Conservation (phyloP, 2,113 vertebrate species). For the Lophura nycthemera region DNA sequence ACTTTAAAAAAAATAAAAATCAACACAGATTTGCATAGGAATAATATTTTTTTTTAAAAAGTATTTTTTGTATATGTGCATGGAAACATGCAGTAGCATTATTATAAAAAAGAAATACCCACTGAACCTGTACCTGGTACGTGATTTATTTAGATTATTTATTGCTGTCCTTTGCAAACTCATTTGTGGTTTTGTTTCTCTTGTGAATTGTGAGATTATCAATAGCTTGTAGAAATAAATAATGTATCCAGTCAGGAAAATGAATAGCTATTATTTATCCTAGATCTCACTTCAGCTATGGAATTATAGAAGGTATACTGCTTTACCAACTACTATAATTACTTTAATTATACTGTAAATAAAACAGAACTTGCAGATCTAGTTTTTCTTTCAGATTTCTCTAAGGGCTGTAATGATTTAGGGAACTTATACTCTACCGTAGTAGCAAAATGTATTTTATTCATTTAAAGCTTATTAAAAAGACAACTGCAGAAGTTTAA, state of each 20-base stretch:
- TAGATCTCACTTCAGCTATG: background rate
- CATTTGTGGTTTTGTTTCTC: background rate
- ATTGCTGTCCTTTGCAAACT: background rate
- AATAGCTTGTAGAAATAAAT: conserved; percentile 38
- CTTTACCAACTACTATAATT: background rate
- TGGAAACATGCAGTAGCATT: background rate
- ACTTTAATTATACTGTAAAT: conserved; percentile 53
- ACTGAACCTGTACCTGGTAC: background rate
- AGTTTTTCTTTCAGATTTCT: conserved; percentile 38
- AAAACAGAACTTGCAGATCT: conserved; percentile 11
- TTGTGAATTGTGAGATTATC: background rate
- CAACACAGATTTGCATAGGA: background rate
- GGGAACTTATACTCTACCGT: background rate
- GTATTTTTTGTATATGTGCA: background rate
- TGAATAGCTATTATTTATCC: conserved; percentile 14
- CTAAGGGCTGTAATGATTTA: background rate
- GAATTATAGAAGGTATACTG: conserved; percentile 15
- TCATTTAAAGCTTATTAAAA: conserved; percentile 38
- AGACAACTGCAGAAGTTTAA: conserved; percentile 19
- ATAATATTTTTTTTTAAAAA: background rate
- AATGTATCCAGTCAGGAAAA: background rate
- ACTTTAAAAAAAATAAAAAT: background rate
- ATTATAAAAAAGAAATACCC: background rate
- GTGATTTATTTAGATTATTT: conserved; percentile 24
- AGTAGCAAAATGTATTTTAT: conserved; percentile 36